Evolutionary conservation across 2,797 vertebrate species (phyloP).

Genomic region (Loriculus beryllinus): DNA sequence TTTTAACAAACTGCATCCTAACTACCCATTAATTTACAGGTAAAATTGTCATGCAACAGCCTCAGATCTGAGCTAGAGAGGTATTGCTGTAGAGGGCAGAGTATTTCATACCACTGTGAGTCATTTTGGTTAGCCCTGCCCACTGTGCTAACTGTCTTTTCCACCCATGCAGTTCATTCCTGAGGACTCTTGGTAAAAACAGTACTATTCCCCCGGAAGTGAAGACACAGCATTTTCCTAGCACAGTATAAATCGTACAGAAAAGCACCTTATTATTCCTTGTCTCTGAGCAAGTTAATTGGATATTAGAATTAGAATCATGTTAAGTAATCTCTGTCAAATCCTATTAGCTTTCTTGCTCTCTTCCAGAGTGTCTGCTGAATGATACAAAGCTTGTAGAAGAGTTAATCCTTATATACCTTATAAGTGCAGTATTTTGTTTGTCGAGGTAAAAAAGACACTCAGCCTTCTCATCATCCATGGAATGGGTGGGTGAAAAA

Average conservation of each 20-base stretch:
- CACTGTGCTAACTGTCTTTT: neutral
- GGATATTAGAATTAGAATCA: constrained; percentile 13
- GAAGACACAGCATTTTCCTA: neutral
- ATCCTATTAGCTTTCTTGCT: constrained; percentile 17
- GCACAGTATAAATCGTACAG: neutral
- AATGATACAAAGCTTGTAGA: neutral
- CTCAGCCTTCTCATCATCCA: neutral
- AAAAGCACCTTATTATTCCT: constrained; percentile 12
- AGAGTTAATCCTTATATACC: neutral
- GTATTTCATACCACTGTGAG: neutral
- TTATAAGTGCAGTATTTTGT: neutral
- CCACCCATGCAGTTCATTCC: neutral
- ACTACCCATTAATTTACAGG: neutral
- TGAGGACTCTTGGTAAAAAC: neutral
- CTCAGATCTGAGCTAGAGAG: neutral
- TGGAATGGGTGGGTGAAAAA: neutral
- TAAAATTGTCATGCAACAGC: neutral
- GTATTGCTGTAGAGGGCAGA: neutral
- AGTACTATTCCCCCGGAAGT: neutral
- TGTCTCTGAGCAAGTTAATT: neutral
- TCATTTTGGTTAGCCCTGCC: neutral
- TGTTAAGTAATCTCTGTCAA: constrained; percentile 8
- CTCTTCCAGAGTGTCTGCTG: neutral
- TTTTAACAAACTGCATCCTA: neutral
- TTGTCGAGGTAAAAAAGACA: neutral